Conservation (phyloP, 2,797 vertebrate species). For the Sitta carolinensis region DNA sequence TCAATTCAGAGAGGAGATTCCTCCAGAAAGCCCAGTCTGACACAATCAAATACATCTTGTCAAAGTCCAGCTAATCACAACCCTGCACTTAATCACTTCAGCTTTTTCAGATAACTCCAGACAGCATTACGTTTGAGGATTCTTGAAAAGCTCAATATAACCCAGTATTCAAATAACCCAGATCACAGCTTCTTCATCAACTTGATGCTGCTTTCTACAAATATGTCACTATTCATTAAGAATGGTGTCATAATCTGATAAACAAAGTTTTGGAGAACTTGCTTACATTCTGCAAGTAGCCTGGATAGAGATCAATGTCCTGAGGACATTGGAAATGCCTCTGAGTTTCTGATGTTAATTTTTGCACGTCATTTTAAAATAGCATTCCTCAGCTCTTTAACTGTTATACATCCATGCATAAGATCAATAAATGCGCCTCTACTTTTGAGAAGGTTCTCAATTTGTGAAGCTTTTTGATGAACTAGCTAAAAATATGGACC, state of each 20-base stretch:
- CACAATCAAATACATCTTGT: constrained; percentile 77
- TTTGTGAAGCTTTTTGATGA: not conserved
- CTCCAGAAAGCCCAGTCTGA: constrained; percentile 71
- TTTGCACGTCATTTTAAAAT: not conserved
- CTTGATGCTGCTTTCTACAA: constrained; percentile 20
- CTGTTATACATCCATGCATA: not conserved
- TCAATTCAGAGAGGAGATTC: constrained; percentile 72
- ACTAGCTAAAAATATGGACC: not conserved
- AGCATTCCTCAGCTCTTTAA: not conserved
- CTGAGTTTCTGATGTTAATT: not conserved
- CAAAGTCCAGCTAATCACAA: constrained; percentile 79
- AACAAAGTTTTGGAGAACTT: not conserved
- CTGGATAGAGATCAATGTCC: not conserved
- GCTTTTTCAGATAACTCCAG: constrained; percentile 67
- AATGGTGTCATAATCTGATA: not conserved
- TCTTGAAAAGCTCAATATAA: constrained; percentile 55
- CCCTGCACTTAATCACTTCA: constrained; percentile 75
- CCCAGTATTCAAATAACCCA: constrained; percentile 61
- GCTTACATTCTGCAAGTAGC: not conserved
- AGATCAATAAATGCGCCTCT: not conserved
- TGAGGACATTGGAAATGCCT: not conserved
- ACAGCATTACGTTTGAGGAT: constrained; percentile 61
- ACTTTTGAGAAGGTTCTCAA: not conserved
- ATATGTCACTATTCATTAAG: constrained; percentile 42
- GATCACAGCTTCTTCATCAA: not conserved